A percentile compares a stretch with the other conserved stretches of the same genome.
Conservation (phyloP, 2,113 vertebrate genomes). For the Nycticorax nycticorax region DNA sequence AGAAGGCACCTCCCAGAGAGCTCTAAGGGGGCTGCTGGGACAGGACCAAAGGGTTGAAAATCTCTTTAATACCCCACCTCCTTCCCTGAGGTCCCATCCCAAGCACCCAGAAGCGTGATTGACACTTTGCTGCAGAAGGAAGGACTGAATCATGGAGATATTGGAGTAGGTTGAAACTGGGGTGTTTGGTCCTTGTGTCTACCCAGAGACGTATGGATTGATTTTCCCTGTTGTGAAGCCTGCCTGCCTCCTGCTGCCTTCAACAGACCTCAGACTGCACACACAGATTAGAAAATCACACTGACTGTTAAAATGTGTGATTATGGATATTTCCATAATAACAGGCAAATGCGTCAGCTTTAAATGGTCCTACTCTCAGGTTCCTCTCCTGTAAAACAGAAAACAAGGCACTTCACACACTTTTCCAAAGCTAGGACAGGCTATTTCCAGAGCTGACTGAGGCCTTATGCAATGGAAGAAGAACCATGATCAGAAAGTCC, state of each 20-base stretch:
- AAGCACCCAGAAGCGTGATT: neutral
- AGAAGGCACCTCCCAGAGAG: fast-evolving
- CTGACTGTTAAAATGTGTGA: neutral
- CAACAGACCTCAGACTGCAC: neutral
- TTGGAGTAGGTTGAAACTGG: neutral
- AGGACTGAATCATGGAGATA: neutral
- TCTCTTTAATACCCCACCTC: neutral
- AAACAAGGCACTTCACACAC: neutral
- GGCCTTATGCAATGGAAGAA: neutral
- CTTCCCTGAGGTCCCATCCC: neutral
- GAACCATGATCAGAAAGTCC: neutral
- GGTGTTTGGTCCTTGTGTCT: neutral
- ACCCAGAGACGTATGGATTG: neutral
- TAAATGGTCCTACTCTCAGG: neutral
- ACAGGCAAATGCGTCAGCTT: neutral
- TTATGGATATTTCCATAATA: neutral
- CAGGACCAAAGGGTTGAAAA: neutral
- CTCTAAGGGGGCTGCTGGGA: neutral
- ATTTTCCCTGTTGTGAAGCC: neutral
- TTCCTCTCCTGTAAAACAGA: neutral
- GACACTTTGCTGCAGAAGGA: neutral
- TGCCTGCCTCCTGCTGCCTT: slow-evolving; percentile 1
- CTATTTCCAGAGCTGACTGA: neutral
- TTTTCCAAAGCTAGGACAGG: neutral
- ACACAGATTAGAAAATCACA: neutral